Evolutionary conservation across 2,113 vertebrate genomes (phyloP).

Genomic region (Merops nubicus): DNA sequence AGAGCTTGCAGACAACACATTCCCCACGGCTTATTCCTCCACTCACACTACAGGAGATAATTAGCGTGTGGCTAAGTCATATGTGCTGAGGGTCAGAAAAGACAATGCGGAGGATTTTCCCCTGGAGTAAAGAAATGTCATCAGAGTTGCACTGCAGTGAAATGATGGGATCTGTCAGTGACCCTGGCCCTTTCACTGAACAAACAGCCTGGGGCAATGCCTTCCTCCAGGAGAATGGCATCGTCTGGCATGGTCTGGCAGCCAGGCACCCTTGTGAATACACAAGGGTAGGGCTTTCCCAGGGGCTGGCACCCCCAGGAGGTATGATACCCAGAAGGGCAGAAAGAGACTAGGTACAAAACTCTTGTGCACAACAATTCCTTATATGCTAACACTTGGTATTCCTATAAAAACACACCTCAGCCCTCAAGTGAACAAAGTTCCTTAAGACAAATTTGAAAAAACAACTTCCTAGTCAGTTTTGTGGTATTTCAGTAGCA

Average conservation of each 20-base stretch:
- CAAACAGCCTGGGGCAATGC: not conserved
- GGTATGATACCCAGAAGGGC: not conserved
- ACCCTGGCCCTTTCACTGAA: conserved; percentile 64
- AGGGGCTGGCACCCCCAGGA: not conserved
- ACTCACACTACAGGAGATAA: conserved; percentile 53
- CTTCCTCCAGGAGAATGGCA: conserved; percentile 38
- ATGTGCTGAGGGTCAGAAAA: conserved; percentile 53
- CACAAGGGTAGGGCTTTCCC: not conserved
- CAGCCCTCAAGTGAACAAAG: not conserved
- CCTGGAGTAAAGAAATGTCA: conserved; percentile 51
- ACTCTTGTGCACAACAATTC: not conserved
- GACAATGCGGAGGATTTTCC: conserved; percentile 57
- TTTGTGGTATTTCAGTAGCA: not conserved
- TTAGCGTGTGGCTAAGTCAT: conserved; percentile 58
- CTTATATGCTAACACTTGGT: not conserved
- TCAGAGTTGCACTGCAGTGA: conserved; percentile 21
- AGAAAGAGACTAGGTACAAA: not conserved
- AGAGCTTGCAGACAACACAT: conserved; percentile 35
- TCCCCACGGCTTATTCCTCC: conserved; percentile 17
- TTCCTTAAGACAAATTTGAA: not conserved
- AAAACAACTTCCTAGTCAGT: not conserved
- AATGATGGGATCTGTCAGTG: conserved; percentile 42
- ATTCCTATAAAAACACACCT: not conserved
- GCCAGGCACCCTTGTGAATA: not conserved
- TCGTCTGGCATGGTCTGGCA: not conserved